Conservation (phyloP, 2,797 vertebrate genomes). For the Scolopax bukidnonensis region DNA sequence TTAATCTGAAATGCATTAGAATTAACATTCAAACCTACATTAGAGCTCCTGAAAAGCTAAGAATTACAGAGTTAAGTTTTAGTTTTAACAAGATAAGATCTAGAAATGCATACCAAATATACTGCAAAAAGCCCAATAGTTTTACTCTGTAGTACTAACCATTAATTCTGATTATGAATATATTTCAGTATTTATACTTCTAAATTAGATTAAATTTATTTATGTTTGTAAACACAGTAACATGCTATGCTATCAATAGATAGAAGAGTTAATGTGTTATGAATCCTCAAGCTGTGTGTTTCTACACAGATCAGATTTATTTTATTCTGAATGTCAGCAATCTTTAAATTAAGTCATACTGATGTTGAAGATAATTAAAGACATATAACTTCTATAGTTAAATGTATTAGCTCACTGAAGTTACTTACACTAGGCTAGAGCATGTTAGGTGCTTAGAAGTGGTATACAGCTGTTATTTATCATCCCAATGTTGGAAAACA, state of each 20-base stretch:
- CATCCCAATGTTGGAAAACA: slow-evolving; percentile 54
- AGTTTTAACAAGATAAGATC: neutral
- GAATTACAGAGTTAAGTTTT: neutral
- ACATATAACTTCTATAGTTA: slow-evolving; percentile 40
- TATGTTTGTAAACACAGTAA: slow-evolving; percentile 14
- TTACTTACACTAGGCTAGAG: slow-evolving; percentile 5
- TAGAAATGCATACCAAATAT: neutral
- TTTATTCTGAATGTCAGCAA: slow-evolving; percentile 52
- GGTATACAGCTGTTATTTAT: slow-evolving; percentile 57
- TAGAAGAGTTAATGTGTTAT: slow-evolving; percentile 14
- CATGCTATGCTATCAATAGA: neutral
- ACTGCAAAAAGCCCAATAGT: neutral
- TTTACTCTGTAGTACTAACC: neutral
- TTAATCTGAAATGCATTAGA: slow-evolving; percentile 3
- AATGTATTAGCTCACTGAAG: slow-evolving; percentile 36
- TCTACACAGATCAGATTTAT: slow-evolving; percentile 44
- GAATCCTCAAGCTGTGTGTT: slow-evolving; percentile 25
- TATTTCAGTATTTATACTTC: slow-evolving; percentile 12
- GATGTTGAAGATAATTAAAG: slow-evolving; percentile 56
- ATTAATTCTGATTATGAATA: neutral
- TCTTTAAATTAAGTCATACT: slow-evolving; percentile 53
- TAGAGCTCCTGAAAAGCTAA: neutral
- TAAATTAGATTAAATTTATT: neutral
- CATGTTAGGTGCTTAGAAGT: neutral
- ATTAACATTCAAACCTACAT: neutral